phyloP scores from a whole-genome alignment of 2,797 vertebrate genomes.

The Esox lucius region DNA sequence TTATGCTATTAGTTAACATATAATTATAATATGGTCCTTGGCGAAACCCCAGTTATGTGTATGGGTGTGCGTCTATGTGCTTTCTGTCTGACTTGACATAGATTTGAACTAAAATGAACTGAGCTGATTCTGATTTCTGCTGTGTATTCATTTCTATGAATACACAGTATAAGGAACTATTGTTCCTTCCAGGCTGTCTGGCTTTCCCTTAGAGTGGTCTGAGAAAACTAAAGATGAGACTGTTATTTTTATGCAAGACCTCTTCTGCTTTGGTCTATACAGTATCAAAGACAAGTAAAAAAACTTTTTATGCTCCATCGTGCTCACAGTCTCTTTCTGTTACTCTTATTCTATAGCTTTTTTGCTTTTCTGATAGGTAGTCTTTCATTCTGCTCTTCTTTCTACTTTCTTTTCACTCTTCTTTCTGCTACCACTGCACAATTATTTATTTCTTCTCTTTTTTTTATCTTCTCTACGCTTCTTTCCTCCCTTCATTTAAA shows the following conservation, averaged over 20 bases:
- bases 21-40: background rate
- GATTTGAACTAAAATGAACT: background rate
- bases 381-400: background rate
- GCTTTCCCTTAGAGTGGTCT: background rate
- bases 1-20: background rate
- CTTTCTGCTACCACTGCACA: background rate
- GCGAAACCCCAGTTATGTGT: background rate
- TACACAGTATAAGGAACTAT: background rate
- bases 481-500: constrained; percentile 27
- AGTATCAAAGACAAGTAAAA: constrained; percentile 32
- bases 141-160: background rate
- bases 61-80: background rate
- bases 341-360: constrained; percentile 11
- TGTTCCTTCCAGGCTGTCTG: background rate
- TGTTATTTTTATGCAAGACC: constrained; percentile 1
- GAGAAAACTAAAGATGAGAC: background rate
- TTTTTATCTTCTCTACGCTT: background rate
- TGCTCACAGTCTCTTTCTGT: background rate
- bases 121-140: background rate
- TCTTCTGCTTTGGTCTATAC: constrained; percentile 27
- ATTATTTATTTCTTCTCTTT: background rate
- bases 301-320: constrained; percentile 23
- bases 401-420: background rate
- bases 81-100: background rate
- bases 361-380: too few species aligned